Evolutionary conservation across 1,140 invertebrate species (phyloP), one percentile per base, ranked within the genome.

Genomic region (Semibalanus balanoides): DNA sequence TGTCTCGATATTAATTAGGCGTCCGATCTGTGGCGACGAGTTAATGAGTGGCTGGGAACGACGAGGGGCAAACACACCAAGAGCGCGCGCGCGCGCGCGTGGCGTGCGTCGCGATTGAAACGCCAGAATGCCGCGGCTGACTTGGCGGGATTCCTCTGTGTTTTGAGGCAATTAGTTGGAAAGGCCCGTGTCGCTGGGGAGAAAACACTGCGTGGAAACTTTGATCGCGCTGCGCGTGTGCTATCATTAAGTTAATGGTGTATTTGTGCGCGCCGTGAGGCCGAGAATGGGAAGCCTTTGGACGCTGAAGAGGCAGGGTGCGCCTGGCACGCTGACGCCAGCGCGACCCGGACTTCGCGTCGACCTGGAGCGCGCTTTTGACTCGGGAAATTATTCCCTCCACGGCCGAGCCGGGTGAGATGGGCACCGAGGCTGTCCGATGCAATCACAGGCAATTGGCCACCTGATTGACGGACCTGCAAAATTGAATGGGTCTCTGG

Each of bases 1-100:
- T 64, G 51, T 64, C 51, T 64, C 51, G 51, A 64, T 64, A 64
- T 64, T 64, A 64, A 64, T 64, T 64, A 64, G 51, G 51, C 51
- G 51, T 11, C 51, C 14, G 51, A 64, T 64, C 51, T 25, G 14
- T 25, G 51, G 51, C 51, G 11, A 25, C 14, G 22, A 64, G 22
- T 64, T 64, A 64, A 64, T 64, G 51, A 64, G 51, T 25, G 3
- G 22, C 7, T 19, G 11, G 22, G 14, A 19, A 17, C 35, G 35
- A 17, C 35, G 35, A 17, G 5, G 35, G 35, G 5, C 35, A 40
- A 5, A 40, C 35, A 17, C 35, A 17, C 35, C 35, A 19, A 22
- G 51, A 14, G 51, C 22, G 51, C 35, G 51, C 51, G 51, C 3
- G 35, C 35, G 35, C 35, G 35, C 35, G 35, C 17, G 35, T 40